Conservation (phyloP, 2,113 vertebrate genomes). For the Heteronetta atricapilla region DNA sequence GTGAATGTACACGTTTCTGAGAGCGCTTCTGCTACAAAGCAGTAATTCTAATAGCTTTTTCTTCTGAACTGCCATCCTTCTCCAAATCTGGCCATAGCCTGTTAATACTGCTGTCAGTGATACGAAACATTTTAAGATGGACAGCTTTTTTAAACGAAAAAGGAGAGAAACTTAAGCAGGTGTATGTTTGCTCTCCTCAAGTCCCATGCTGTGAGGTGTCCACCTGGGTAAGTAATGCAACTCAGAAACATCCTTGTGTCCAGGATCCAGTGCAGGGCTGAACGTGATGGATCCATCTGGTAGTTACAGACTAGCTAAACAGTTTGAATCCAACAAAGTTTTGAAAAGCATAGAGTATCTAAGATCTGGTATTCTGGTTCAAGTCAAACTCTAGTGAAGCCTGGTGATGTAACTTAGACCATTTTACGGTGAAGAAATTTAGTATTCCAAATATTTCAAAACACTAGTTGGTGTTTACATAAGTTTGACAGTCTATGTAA, state of each 20-base stretch:
- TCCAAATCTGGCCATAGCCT: not conserved
- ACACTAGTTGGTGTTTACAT: not conserved
- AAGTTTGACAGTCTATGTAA: not conserved
- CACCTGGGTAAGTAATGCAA: not conserved
- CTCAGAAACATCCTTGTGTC: not conserved
- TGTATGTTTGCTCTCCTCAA: not conserved
- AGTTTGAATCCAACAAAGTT: not conserved
- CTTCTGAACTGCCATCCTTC: not conserved
- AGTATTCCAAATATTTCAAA: not conserved
- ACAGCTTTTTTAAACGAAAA: not conserved
- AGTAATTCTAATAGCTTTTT: not conserved
- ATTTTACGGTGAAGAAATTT: not conserved
- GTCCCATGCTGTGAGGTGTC: not conserved
- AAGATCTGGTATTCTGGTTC: not conserved
- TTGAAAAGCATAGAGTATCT: not conserved
- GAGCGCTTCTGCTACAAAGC: not conserved
- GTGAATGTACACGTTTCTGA: not conserved
- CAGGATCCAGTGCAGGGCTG: rapidly evolving
- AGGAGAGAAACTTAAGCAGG: not conserved
- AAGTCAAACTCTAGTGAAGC: not conserved
- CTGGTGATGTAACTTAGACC: not conserved
- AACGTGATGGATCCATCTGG: not conserved
- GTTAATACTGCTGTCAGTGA: no score
- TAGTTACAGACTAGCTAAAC: not conserved
- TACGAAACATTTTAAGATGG: not conserved